phyloP scores from a whole-genome alignment of 2,797 vertebrate genomes.

The Botia almorhae region DNA sequence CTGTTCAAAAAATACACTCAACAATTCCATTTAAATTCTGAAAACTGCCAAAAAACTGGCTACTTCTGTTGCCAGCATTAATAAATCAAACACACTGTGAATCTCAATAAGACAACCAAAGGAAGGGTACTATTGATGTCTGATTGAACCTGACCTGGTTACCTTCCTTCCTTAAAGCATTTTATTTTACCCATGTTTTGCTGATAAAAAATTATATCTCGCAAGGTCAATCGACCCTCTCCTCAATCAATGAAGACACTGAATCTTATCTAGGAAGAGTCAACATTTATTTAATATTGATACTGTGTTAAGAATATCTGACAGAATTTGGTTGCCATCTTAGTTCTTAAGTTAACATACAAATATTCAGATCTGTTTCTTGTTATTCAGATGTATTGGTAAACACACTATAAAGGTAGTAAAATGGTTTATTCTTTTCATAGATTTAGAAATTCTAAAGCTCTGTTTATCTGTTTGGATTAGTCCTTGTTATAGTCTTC shows the following conservation, averaged over 20 bases:
- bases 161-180: constrained; percentile 21
- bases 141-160: constrained; percentile 1
- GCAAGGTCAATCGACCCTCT: constrained; percentile 25
- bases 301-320: not conserved
- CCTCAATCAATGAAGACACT: constrained; percentile 5
- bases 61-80: not conserved
- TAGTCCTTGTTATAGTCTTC: not conserved
- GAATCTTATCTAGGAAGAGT: constrained; percentile 20
- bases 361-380: not conserved
- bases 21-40: not conserved
- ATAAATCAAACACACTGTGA: not conserved
- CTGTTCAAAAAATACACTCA: not conserved
- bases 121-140: not conserved
- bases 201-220: not conserved
- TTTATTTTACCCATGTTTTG: not conserved
- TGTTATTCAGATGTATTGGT: not conserved
- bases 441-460: not conserved
- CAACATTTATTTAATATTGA: constrained; percentile 25
- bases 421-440: not conserved
- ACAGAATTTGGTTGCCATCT: not conserved
- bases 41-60: not conserved
- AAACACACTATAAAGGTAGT: not conserved
- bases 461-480: constrained; percentile 1
- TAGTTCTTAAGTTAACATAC: not conserved
- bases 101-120: constrained; percentile 11